Evolutionary conservation across 2,888 invertebrate genomes (phyloP), one percentile per base, ranked within the genome.

Genomic region (Odontomyia ornata): DNA sequence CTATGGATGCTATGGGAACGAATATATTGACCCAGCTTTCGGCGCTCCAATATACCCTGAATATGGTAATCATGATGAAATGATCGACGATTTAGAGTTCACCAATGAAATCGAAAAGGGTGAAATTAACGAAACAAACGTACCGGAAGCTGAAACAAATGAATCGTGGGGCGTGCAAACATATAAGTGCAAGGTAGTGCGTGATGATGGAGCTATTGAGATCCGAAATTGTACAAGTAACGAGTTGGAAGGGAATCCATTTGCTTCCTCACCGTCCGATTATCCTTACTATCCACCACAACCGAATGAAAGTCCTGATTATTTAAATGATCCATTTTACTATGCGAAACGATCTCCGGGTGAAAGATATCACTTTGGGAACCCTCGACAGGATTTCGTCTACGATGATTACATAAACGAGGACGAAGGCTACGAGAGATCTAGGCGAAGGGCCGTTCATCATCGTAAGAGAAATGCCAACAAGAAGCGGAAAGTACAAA

Each of bases 181-280:
- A 5, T 56, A 64, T 13, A 80, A 80, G 76, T 80, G 80, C 76
- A 69, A 76, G 11, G 77, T 80, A 4, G 77, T 79, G 23, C 71
- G 62, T 11, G 79, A 77, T 43, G 76, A 79, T 65, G 80, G 80
- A 3, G 64, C 76, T 15, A 57, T 76, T 28, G 21, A 52, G 28
- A 76, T 80, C 18, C 62, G 75, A 75, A 80, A 80, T 75, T 80
- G 80, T 75, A 79, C 79, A 1, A 13, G 25, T 1, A 11, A 46
- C n/a, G 76, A 79, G 30, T 52, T 73, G 13, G 46, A 77, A 21
- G 76, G 64, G n/a, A 80, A 80, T 79, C 76, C 77, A 5, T 80
- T 76, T 75, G 79, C 80, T 1, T 75, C 57, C 21, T 77, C 78
- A 3, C 76, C 77, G 11, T 36, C 65, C 3, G 62, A 76, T 25